Base-by-base conservation (phyloP, 2,888 invertebrate species). In the Xylophagus ater region DNA sequence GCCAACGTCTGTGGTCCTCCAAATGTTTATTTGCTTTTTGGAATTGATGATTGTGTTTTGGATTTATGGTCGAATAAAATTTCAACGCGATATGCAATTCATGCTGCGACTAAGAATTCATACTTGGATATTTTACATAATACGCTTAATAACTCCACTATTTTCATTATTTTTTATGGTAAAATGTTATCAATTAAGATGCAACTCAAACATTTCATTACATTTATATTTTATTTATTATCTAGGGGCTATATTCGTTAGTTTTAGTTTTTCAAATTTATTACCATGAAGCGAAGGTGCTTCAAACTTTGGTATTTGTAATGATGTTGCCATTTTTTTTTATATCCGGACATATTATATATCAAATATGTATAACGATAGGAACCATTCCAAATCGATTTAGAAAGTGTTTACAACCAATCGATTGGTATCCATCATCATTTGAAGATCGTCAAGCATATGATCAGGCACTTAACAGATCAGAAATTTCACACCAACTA, bases 41-140 rank as follows among this genome's bases (percentile, higher is more conserved):
- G 85, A 92, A 59, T 72, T 87, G n/a, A 59, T 83, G 32, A 81
- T 84, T 2, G 76, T 89, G 2, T 76, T 82, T 2, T 89, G 87
- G 81, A 76, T 78, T 23, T 89, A 90, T 53, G 90, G 89, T 49
- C 66, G 73, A 2, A 58, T 67, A 5, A 69, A 70, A 35, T 72
- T 82, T 38, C 70, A 73, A 25, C 62, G 70, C 10, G 83, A 84
- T 53, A 62, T 83, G 1, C 69, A 75, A 49, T 82, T 82, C 57
- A 77, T 82, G 75, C 74, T 76, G 0, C 71, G 76, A 9, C 64
- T 68, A 42, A 73, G 72, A 4, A 60, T 82, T 28, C 49, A 52
- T 10, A 66, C 70, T 14, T 69, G 66, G 49, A 58, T 55, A 47
- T 40, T 62, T 4, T 55, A 55, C 29, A 37, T 56, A 5, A 32